Evolutionary conservation across 2,113 vertebrate species (phyloP).

Genomic region (Cyanocitta stelleri): DNA sequence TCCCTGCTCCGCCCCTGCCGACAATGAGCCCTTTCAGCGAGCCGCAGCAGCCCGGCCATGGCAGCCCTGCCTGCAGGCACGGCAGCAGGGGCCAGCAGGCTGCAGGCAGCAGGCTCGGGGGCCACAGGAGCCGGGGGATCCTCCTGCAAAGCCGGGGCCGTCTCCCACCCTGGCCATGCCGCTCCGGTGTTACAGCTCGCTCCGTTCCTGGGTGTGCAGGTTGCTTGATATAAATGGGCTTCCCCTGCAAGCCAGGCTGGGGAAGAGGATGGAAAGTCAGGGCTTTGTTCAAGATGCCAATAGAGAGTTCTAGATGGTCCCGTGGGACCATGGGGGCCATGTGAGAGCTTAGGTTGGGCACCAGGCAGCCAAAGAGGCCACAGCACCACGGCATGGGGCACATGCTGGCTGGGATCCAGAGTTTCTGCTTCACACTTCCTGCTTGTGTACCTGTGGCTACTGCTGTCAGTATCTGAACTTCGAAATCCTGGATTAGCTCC

Average conservation of each 20-base stretch:
- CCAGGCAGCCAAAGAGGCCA: background rate
- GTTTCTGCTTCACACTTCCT: background rate
- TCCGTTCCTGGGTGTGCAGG: fast-evolving
- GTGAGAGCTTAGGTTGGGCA: background rate
- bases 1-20: background rate
- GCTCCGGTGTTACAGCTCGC: fast-evolving
- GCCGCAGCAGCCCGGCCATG: background rate
- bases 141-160: background rate
- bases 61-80: background rate
- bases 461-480: background rate
- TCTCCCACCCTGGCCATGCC: fast-evolving
- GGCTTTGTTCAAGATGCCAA: background rate
- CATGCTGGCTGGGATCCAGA: background rate
- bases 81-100: background rate
- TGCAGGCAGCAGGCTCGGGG: background rate
- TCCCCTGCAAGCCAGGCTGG: background rate
- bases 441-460: background rate
- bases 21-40: constrained; percentile 43
- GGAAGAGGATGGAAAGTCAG: background rate
- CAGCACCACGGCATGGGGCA: fast-evolving
- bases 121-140: fast-evolving
- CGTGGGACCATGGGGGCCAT: fast-evolving
- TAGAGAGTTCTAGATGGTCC: background rate
- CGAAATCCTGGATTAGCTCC: fast-evolving
- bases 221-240: fast-evolving